phyloP scores from a whole-genome alignment of 2,888 invertebrate species.

The Danaus chrysippus region DNA sequence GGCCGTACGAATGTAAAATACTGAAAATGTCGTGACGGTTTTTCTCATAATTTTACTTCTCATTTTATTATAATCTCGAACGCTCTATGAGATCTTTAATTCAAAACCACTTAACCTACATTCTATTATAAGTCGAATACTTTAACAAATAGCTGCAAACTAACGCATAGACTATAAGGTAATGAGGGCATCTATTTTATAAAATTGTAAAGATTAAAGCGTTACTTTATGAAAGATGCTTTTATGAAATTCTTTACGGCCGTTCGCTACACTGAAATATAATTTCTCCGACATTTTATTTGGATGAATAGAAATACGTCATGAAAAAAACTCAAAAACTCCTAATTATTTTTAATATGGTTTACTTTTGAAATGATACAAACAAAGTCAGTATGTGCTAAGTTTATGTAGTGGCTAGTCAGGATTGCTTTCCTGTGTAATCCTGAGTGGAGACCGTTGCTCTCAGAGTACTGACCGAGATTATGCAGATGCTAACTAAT shows the following conservation, averaged over 20 bases:
- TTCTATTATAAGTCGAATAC: neutral
- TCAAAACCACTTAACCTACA: conserved; percentile 2
- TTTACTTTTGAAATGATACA: neutral
- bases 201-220: conserved; percentile 3
- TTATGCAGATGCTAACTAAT: conserved; percentile 2
- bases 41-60: neutral
- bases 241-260: neutral
- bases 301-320: neutral
- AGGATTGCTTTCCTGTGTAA: neutral
- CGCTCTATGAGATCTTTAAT: neutral
- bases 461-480: neutral
- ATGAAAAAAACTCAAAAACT: neutral
- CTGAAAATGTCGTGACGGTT: conserved; percentile 9
- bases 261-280: neutral
- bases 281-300: neutral
- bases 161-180: conserved; percentile 4
- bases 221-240: neutral
- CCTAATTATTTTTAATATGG: neutral
- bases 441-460: conserved; percentile 4
- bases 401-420: neutral
- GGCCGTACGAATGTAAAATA: conserved; percentile 14
- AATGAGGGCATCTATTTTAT: conserved; percentile 7
- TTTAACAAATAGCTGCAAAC: conserved; percentile 4
- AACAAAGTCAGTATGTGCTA: neutral
- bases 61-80: neutral